Base-by-base conservation (phyloP, 2,797 vertebrate species). In the Pristis pectinata region DNA sequence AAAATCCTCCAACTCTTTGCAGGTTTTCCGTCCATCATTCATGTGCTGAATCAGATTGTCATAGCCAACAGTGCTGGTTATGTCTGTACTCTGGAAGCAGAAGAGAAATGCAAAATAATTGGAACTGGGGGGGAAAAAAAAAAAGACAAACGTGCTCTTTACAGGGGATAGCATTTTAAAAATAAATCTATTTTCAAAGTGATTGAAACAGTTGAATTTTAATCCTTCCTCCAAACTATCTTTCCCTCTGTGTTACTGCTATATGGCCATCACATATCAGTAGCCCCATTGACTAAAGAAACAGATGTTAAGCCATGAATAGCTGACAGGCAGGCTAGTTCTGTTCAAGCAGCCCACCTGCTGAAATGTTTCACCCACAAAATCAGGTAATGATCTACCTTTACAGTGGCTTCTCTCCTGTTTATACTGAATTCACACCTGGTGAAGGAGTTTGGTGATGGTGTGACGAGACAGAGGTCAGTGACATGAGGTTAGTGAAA, bases 1-100 rank as follows among this genome's bases (percentile, higher is more conserved):
- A 95, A 99, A 99, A 10, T 99, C 99, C 96, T 99, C 99, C 94
- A 99, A 98, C 95, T 99, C 99, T 83, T 99, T 99, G 97, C 98
- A 99, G 37, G 98, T 99, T 97, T 98, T 98, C 95, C 97, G 98
- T 34, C 98, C 98, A 0, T 99, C 98, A 13, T 98, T 99, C 95
- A 99, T 96, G 94, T 98, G 98, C n/a, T 98, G 98, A 95, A 98
- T 96, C 95, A 99, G 98, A 95, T 94, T 96, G 94, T 99, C 98
- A 0, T 99, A 99, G 44, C 99, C 99, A 0, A 87, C 94, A 0
- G 98, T 99, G 97, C 97, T 97, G 10, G 97, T 98, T 95, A 99
- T 96, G 79, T 99, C 98, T 0, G 96, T 92, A 95, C 96, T 98
- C 99, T 99, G 97, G 87, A 59, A 96, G 95, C 41, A 94, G 94